A percentile compares a stretch with the other conserved stretches of the same genome.
Conservation (phyloP, 2,888 invertebrate genomes). For the Mythimna loreyi region DNA sequence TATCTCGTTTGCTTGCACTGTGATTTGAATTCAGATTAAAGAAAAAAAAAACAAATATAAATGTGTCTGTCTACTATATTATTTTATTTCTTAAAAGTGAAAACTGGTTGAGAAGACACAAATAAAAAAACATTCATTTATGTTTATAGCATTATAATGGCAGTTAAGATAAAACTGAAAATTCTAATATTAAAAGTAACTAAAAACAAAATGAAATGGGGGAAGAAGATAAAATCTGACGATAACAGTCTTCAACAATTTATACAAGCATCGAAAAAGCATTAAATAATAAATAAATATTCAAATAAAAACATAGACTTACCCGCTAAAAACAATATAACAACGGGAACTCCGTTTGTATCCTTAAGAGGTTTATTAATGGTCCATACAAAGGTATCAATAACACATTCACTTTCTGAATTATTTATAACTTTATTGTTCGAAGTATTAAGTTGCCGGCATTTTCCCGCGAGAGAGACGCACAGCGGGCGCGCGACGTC, state of each 20-base stretch:
- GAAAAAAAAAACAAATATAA: conserved; percentile 1
- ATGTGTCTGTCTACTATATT: neutral
- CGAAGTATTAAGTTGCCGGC: conserved; percentile 77
- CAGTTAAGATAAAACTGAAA: conserved; percentile 18
- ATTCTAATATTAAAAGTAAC: neutral
- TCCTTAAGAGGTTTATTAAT: conserved; percentile 56
- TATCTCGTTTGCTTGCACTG: neutral
- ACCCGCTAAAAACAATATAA: conserved; percentile 71
- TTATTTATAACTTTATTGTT: conserved; percentile 61
- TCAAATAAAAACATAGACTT: conserved; percentile 60
- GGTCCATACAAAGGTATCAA: conserved; percentile 64
- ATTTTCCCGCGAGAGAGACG: conserved; percentile 72
- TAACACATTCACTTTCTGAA: conserved; percentile 76
- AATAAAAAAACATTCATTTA: too few species aligned
- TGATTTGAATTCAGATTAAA: conserved; percentile 6
- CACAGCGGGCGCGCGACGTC: conserved; percentile 76
- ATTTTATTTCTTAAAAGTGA: conserved; percentile 34
- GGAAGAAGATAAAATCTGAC: neutral
- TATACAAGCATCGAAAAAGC: neutral
- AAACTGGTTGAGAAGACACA: conserved; percentile 12
- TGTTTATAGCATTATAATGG: neutral
- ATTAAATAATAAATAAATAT: neutral
- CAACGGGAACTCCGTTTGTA: conserved; percentile 58
- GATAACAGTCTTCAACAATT: conserved; percentile 8
- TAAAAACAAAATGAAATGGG: neutral